Base-by-base conservation (phyloP, 2,113 vertebrate genomes). In the Dipodomys spectabilis region DNA sequence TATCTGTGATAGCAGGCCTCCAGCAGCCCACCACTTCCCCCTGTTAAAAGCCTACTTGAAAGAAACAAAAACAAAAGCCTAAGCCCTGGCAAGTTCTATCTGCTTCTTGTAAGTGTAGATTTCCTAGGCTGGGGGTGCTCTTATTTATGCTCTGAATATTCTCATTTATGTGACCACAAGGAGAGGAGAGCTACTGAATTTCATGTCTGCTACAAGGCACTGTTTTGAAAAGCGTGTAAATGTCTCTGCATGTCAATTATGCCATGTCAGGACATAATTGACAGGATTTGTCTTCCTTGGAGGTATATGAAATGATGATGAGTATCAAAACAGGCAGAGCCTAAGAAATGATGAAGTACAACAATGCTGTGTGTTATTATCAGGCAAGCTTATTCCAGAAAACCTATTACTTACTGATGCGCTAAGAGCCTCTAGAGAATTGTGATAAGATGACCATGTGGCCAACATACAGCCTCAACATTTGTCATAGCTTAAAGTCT, bases 1-100 rank as follows among this genome's bases (percentile, higher is more conserved):
- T 15, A 10, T 82, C 88, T 7, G 0, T 93, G 96, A 94, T 86
- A 28, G 74, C n/a, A 85, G 95, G 95, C 94, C 79, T 74, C 89
- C 74, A 94, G 93, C 95, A 96, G 62, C 44, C 6, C 88, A 92
- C 95, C 81, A 65, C 35, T 97, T 97, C 57, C 5, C 73, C 80
- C 91, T 95, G 6, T 88, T 82, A 95, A 0, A 92, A 79, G 19
- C 22, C 60, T 93, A 92, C 93, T 86, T 89, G n/a, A 9, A 90
- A 64, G 73, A 72, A 62, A 68, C 8, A 35, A 85, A 77, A 92
- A 96, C 65, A 84, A 73, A 83, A 45, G 53, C 2, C 25, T 49
- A 60, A 6, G 6, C 72, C 79, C 80, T 5, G 0, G 53, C 79
- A 77, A 94, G 95, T 60, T 74, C 94, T 94, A 82, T 83, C 67